phyloP scores from a whole-genome alignment of 1,140 invertebrate genomes.

The Drosophila persimilis region DNA sequence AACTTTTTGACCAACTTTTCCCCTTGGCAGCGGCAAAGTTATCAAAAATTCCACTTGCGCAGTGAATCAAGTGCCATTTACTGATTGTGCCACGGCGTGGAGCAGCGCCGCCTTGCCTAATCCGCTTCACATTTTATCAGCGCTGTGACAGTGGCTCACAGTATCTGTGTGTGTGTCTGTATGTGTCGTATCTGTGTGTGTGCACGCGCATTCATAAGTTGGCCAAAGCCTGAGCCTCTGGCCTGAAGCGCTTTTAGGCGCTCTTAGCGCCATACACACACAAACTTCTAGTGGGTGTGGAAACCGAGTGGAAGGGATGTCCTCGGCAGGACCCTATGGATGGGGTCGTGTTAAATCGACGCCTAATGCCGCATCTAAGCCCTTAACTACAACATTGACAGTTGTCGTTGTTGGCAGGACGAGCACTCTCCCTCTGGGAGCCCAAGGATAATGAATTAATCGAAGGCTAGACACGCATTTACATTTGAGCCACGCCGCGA shows the following conservation, averaged over 20 bases:
- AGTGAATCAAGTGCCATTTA: slow-evolving; percentile 81
- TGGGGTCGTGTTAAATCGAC: slow-evolving; percentile 66
- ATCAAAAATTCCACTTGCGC: slow-evolving; percentile 81
- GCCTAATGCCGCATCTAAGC: slow-evolving; percentile 76
- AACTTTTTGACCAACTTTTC: slow-evolving; percentile 74
- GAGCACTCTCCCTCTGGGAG: not conserved
- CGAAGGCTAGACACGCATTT: slow-evolving; percentile 64
- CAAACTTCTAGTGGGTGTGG: slow-evolving; percentile 44
- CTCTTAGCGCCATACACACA: slow-evolving; percentile 43
- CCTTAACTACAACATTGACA: slow-evolving; percentile 79
- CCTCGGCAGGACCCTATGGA: not conserved
- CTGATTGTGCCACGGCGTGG: slow-evolving; percentile 68
- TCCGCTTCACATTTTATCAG: slow-evolving; percentile 81
- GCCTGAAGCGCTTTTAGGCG: slow-evolving; percentile 75
- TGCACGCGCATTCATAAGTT: slow-evolving; percentile 75
- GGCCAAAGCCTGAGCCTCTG: slow-evolving; percentile 27
- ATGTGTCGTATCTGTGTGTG: slow-evolving; percentile 11
- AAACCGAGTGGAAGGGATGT: not conserved
- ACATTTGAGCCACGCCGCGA: slow-evolving; percentile 25
- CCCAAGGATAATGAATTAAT: slow-evolving; percentile 72
- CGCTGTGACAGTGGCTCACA: slow-evolving; percentile 72
- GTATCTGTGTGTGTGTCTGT: slow-evolving; percentile 17
- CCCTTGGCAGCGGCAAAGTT: slow-evolving; percentile 58
- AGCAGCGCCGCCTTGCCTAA: slow-evolving; percentile 44
- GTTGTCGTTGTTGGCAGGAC: slow-evolving; percentile 50